Conservation (phyloP, 2,888 invertebrate species). For the Tinea semifulvella region DNA sequence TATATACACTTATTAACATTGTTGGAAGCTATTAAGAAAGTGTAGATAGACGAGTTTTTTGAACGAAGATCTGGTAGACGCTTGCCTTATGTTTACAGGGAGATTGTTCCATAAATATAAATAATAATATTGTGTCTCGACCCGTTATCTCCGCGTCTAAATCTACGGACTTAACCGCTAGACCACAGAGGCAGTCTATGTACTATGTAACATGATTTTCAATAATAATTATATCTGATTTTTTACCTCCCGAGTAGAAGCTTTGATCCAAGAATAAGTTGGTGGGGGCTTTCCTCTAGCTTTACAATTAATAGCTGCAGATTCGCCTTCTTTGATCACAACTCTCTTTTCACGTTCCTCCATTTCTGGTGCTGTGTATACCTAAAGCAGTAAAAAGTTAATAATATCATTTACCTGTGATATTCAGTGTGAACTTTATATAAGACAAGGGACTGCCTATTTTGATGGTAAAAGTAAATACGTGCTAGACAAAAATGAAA, state of each 20-base stretch:
- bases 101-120: too few relatives aligned
- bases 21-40: too few relatives aligned
- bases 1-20: too few relatives aligned
- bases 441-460: background rate
- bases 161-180: too few relatives aligned
- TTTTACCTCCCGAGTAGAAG: constrained; percentile 68
- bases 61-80: too few relatives aligned
- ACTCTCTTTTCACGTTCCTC: constrained; percentile 66
- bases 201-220: background rate
- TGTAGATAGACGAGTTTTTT: too few relatives aligned
- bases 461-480: too few relatives aligned
- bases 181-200: too few relatives aligned
- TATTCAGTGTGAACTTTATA: background rate
- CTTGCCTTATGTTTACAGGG: too few relatives aligned
- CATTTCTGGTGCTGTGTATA: constrained; percentile 79
- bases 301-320: constrained; percentile 77
- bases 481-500: too few relatives aligned
- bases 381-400: constrained; percentile 43
- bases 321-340: constrained; percentile 83
- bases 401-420: background rate
- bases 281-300: constrained; percentile 88
- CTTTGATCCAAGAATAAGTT: constrained; percentile 83
- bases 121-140: too few relatives aligned
- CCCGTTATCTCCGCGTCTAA: too few relatives aligned
- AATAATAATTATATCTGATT: background rate